These are phyloP conservation scores for Latrodectus geometricus DNA, from an alignment of 1,140 invertebrate genomes.

Conservation along the genomic window DNA sequence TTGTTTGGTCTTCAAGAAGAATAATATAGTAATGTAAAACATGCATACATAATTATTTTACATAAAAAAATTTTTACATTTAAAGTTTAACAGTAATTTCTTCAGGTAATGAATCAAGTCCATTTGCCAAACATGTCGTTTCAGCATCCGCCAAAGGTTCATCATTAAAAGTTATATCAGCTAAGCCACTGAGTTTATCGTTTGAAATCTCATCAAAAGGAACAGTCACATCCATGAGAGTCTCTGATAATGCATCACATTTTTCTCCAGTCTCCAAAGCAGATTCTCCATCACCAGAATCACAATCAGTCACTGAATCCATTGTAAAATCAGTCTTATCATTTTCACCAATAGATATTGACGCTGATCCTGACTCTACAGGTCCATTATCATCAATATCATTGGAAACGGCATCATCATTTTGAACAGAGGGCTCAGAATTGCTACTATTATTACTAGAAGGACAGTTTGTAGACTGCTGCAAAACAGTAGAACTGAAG, in stretches of 20 bases:
- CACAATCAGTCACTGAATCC: conserved; percentile 39
- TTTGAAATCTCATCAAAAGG: background rate
- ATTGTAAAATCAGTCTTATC: conserved; percentile 27
- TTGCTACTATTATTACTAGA: background rate
- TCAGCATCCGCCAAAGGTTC: conserved; percentile 6
- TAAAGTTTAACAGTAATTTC: conserved; percentile 42
- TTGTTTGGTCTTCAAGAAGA: background rate
- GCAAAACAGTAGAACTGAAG: background rate
- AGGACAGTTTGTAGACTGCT: background rate
- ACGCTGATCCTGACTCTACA: background rate
- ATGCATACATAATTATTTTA: conserved; percentile 16
- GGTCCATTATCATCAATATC: conserved; percentile 2
- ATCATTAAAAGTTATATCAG: background rate
- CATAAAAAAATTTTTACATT: background rate
- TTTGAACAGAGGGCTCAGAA: background rate
- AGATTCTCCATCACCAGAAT: background rate
- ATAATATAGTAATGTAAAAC: too few relatives aligned
- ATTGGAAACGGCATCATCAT: background rate
- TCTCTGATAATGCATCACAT: background rate
- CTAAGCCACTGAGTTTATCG: background rate
- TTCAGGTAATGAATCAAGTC: conserved; percentile 11
- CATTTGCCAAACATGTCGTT: conserved; percentile 18
- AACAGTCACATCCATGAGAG: background rate
- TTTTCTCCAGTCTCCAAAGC: conserved; percentile 2
- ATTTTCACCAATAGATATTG: background rate